Evolutionary conservation across 1,140 invertebrate species (phyloP), one percentile per base, ranked within the genome.

Genomic region (Drosophila pachea): DNA sequence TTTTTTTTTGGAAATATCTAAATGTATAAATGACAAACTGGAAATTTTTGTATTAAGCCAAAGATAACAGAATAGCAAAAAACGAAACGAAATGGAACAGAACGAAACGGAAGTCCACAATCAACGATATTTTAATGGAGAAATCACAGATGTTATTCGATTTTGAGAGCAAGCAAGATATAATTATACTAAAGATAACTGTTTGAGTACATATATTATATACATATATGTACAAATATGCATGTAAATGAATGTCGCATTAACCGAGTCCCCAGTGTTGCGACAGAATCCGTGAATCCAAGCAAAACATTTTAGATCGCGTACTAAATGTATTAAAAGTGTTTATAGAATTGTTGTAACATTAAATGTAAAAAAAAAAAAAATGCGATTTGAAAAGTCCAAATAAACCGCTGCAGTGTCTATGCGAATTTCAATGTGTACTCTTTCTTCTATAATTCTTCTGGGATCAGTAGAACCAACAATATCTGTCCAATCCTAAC

Each of bases 281-380:
- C 35, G 29, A 43, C 12, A 58, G 43, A 22, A 22, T 56, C 22
- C 22, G 22, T 22, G 22, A 22, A 22, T 2, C 22, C 22, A 22
- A 22, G 22, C 22, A 32, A 55, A 33, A 14, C 7, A 58, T 29
- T 45, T 40, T 16, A 38, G 33, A 53, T 74, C 71, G 54, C 52
- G 33, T 9, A 14, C 9, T 12, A 76, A 61, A 40, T 53, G n/a
- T 54, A 65, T 14, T 65, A 59, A 50, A 22, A 72, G 64, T 63
- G 65, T 79, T 81, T 79, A 81, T 76, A 71, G 68, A 79, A 73
- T 69, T 81, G 73, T 79, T 79, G 76, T 76, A 81, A 64, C 48
- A 36, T 61, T 50, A 56, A 73, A 69, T 67, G 59, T 76, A 73
- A 67, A 58, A 22, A 22, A 67, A 58, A 22, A 22, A 22, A 22